A percentile compares a stretch with the other conserved stretches of the same genome.
Evolutionary conservation across 1,140 invertebrate species (phyloP).

Genomic region (Brevipalpus yothersi): DNA sequence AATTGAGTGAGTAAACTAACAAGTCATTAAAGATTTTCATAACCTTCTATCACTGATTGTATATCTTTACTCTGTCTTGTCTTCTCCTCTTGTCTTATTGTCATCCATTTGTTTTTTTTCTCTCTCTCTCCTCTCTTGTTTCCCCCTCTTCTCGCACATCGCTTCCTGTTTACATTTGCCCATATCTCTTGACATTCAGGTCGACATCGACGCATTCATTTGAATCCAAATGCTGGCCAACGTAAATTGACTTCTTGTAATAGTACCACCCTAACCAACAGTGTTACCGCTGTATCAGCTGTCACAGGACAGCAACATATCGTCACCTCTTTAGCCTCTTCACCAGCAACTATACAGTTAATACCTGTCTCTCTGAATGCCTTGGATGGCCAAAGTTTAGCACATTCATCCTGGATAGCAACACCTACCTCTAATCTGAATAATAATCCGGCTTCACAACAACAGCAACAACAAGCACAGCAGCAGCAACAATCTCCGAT

Average conservation of each 20-base stretch:
- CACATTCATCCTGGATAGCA: no score
- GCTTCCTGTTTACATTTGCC: neutral
- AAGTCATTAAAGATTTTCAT: neutral
- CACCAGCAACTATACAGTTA: conserved; percentile 6
- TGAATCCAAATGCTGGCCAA: conserved; percentile 1
- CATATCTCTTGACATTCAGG: neutral
- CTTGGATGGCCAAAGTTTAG: no score
- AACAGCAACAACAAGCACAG: no score
- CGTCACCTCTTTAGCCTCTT: neutral
- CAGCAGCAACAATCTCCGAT: no score
- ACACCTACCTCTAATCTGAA: no score
- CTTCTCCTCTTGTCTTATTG: no score
- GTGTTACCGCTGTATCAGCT: neutral
- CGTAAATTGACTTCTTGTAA: neutral
- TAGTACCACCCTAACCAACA: neutral
- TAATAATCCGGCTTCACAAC: no score
- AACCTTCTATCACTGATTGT: no score
- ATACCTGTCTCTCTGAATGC: conserved; percentile 1
- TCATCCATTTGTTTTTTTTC: no score
- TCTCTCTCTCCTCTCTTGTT: neutral
- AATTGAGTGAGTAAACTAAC: conserved; percentile 21
- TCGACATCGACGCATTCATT: conserved; percentile 9
- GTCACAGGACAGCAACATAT: neutral
- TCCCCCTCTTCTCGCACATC: neutral
- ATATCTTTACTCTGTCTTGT: no score